Conservation (phyloP, 2,888 invertebrate species). For the Brachyopa scutellaris region DNA sequence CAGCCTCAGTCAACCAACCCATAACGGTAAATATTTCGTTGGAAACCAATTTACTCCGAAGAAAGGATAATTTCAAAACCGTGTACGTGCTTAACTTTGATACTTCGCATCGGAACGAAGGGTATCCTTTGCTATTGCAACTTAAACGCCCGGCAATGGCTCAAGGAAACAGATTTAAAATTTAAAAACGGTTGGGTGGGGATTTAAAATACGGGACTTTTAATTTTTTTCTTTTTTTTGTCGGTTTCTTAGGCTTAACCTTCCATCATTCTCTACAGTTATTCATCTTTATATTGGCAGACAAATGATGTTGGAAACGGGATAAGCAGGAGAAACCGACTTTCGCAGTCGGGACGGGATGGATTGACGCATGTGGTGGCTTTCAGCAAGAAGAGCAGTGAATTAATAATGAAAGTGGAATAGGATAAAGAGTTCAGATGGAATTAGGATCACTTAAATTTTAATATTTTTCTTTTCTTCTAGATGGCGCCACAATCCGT, state of each 20-base stretch:
- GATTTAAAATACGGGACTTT: neutral
- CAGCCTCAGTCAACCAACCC: too few species aligned
- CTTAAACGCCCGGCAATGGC: conserved; percentile 3
- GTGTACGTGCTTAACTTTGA: conserved; percentile 39
- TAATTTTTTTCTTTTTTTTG: neutral
- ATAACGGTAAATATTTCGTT: neutral
- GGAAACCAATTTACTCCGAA: conserved; percentile 12
- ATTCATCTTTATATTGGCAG: conserved; percentile 8
- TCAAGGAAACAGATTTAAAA: neutral
- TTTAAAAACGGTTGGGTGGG: neutral
- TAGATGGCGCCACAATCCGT: too few species aligned
- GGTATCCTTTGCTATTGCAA: conserved; percentile 10
- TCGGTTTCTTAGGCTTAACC: neutral
- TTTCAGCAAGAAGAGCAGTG: too few species aligned
- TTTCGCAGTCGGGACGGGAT: too few species aligned
- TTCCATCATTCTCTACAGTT: conserved; percentile 13
- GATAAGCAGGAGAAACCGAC: neutral
- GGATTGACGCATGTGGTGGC: neutral
- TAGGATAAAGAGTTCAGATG: too few species aligned
- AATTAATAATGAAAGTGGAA: too few species aligned
- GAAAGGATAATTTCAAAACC: conserved; percentile 29
- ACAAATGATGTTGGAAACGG: conserved; percentile 5
- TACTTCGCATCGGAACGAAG: neutral
- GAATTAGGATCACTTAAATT: too few species aligned
- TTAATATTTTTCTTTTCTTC: too few species aligned